Base-by-base conservation (phyloP, 2,113 vertebrate genomes). In the Cryptotis parvus region DNA sequence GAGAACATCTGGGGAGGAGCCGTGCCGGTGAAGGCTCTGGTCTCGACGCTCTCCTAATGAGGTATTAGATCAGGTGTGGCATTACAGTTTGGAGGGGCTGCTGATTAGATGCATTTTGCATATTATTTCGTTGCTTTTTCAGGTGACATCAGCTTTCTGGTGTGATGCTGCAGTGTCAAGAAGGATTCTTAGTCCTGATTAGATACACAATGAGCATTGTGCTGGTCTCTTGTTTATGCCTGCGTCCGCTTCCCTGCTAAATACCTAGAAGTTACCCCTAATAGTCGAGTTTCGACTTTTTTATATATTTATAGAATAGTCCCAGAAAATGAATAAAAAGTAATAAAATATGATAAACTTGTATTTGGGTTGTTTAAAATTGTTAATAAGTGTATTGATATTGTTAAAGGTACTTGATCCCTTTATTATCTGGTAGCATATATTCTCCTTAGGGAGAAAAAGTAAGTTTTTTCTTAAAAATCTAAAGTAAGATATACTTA, bases 11-110 rank as follows among this genome's bases (percentile, higher is more conserved):
- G 0, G n/a, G 49, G 37, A 55, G 83, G 66, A 89, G 63, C 45
- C 20, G 8, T 37, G 63, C 9, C 26, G 81, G 41, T 37, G 66
- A 82, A 9, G 31, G 20, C 33, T 58, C 55, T 41, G 1, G 14
- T 78, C 66, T 16, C n/a, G 78, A 85, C 15, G 78, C 70, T 43
- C 16, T 45, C 76, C 61, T 88, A 76, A 26, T 80, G 91, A 90
- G 75, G 65, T 70, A 7, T 74, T 77, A 43, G 82, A 73, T 66
- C 37, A 86, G 69, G 85, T 87, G 43, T 58, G 18, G 68, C n/a
- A 7, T n/a, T 77, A 8, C 33, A 2, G 31, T 84, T 73, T 84
- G 92, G 77, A 55, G 91, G 39, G 73, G 39, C 63, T 84, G 82
- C 85, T 73, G 82, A 77, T 75, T 66, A 58, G 55, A 37, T 63